Conservation (phyloP, 2,113 vertebrate genomes). For the Heloderma charlesbogerti region DNA sequence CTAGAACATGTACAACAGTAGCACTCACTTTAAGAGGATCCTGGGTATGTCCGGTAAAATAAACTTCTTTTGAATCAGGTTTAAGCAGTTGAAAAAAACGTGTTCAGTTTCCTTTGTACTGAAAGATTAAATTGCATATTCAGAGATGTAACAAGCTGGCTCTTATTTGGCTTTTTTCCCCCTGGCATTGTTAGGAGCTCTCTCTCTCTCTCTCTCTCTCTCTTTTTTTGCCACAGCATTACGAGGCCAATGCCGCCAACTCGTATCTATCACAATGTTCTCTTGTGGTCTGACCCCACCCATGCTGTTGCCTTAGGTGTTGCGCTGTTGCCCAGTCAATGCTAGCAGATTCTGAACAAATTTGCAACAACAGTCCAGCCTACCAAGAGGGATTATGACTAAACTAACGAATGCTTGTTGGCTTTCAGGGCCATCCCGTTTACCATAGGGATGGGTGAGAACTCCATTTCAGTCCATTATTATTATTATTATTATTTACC, state of each 20-base stretch:
- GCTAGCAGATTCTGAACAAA: conserved; percentile 71
- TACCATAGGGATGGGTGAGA: too few species aligned
- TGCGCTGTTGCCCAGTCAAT: conserved; percentile 56
- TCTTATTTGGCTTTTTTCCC: conserved; percentile 20
- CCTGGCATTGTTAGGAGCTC: conserved; percentile 21
- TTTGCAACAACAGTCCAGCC: conserved; percentile 69
- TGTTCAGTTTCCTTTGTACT: neutral
- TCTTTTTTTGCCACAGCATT: conserved; percentile 1
- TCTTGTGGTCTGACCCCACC: conserved; percentile 58
- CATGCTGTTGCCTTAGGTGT: conserved; percentile 65
- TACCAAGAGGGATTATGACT: conserved; percentile 70
- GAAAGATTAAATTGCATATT: conserved; percentile 35
- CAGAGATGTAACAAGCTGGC: conserved; percentile 42
- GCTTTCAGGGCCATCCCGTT: conserved; percentile 30
- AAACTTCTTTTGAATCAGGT: conserved; percentile 5
- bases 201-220: neutral
- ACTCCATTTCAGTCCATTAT: too few species aligned
- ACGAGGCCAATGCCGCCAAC: conserved; percentile 37
- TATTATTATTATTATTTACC: too few species aligned
- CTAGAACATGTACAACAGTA: neutral
- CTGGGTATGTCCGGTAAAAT: neutral
- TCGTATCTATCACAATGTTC: neutral
- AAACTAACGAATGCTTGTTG: conserved; percentile 68
- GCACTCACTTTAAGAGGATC: conserved; percentile 34
- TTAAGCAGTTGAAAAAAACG: conserved; percentile 35